A percentile compares a stretch with the other conserved stretches of the same genome.
These are phyloP conservation scores for Zaprionus vittiger DNA, from an alignment of 1,140 invertebrate species.

Conservation along the genomic window DNA sequence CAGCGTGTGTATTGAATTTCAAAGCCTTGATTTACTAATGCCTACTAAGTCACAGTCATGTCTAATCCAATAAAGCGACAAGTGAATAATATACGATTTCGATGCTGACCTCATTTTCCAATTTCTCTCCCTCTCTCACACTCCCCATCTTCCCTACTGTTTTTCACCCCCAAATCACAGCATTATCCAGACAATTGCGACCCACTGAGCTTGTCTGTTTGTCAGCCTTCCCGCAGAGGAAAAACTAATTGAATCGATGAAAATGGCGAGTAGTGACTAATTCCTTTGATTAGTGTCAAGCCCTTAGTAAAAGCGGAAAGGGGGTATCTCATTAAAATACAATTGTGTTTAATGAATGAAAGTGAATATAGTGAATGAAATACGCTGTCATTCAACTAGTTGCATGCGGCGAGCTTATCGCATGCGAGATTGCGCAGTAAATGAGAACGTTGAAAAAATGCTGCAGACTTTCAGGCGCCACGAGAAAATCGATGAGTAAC, in stretches of 20 bases:
- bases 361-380: constrained; percentile 7
- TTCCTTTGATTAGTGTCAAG: background rate
- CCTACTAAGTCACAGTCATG: background rate
- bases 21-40: background rate
- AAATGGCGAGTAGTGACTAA: background rate
- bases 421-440: constrained; percentile 7
- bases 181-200: constrained; percentile 3
- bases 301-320: background rate
- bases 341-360: constrained; percentile 5
- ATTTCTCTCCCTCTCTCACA: background rate
- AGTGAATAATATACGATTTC: constrained; percentile 18
- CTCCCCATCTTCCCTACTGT: background rate
- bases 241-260: constrained; percentile 15
- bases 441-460: background rate
- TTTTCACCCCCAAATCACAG: background rate
- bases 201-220: background rate
- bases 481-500: constrained; percentile 85
- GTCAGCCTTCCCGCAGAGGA: background rate
- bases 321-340: background rate
- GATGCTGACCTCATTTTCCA: constrained; percentile 31
- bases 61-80: constrained; percentile 28
- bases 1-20: constrained; percentile 5
- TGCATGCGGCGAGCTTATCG: constrained; percentile 4
- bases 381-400: background rate
- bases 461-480: constrained; percentile 93